Evolutionary conservation across 2,888 invertebrate species (phyloP).

Genomic region (Drosophila neotestacea): DNA sequence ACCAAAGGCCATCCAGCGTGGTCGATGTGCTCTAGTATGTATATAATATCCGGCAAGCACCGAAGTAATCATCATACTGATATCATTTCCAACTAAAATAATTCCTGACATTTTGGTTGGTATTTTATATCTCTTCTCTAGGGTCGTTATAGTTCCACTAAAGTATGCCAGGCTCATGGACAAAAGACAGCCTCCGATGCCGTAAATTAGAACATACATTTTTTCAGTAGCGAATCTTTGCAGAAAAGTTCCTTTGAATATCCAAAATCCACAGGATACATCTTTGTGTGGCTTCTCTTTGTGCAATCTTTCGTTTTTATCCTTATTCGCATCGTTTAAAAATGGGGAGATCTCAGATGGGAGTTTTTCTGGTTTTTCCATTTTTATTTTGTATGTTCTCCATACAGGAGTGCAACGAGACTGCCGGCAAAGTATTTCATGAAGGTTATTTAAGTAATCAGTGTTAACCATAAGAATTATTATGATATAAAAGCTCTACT

Average conservation of each 20-base stretch:
- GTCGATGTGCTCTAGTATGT: constrained; percentile 88
- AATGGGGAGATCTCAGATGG: constrained; percentile 39
- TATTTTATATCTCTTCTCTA: constrained; percentile 90
- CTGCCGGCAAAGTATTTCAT: constrained; percentile 14
- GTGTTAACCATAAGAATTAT: constrained; percentile 1
- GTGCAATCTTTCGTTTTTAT: background rate
- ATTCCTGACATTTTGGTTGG: constrained; percentile 89
- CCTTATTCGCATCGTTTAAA: constrained; percentile 2
- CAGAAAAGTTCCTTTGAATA: constrained; percentile 86
- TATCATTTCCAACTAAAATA: constrained; percentile 90
- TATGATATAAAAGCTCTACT: background rate
- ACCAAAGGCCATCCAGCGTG: constrained; percentile 89
- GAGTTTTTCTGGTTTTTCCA: constrained; percentile 27
- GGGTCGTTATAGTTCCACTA: constrained; percentile 89
- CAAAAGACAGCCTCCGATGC: constrained; percentile 88
- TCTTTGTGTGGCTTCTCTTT: constrained; percentile 37
- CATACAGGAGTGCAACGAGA: constrained; percentile 6
- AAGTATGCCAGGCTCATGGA: constrained; percentile 89
- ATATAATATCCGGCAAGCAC: constrained; percentile 89
- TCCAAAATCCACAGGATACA: constrained; percentile 87
- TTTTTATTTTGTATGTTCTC: constrained; percentile 23
- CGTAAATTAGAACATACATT: constrained; percentile 87
- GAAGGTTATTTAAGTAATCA: constrained; percentile 10
- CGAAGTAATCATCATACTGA: constrained; percentile 89
- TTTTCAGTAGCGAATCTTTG: constrained; percentile 86